Percentiles rank a stretch among this genome's conserved stretches.
Conservation (phyloP, 2,113 vertebrate genomes). For the Theristicus caerulescens region DNA sequence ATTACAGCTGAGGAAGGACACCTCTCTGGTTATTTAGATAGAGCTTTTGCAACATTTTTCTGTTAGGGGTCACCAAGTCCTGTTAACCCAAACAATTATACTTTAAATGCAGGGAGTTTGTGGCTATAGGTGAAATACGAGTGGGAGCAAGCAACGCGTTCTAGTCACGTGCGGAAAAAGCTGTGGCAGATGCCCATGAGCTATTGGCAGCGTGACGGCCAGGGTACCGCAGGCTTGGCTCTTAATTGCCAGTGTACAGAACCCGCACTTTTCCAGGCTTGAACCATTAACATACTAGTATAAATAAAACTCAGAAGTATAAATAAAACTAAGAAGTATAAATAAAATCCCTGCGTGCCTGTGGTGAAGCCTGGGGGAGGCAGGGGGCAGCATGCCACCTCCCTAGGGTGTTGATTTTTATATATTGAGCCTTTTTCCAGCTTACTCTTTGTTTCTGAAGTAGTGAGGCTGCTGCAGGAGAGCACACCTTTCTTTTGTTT, state of each 20-base stretch:
- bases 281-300: not conserved
- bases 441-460: not conserved
- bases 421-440: not conserved
- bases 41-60: not conserved
- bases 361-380: conserved; percentile 36
- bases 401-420: not conserved
- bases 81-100: not conserved
- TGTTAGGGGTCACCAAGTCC: not conserved
- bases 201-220: not conserved
- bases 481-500: not conserved
- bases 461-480: not conserved
- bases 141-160: rapidly evolving
- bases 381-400: conserved; percentile 30
- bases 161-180: rapidly evolving
- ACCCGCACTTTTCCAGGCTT: not conserved
- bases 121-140: not conserved
- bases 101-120: not conserved
- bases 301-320: conserved; percentile 13
- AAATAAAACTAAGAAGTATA: not conserved
- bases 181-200: not conserved
- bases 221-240: not conserved
- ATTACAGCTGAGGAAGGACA: not conserved
- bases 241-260: not conserved
- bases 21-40: not conserved
- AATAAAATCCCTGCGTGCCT: not conserved